A percentile compares a stretch with the other conserved stretches of the same genome.
Conservation (phyloP, 1,140 invertebrate genomes). For the Ostrea edulis region DNA sequence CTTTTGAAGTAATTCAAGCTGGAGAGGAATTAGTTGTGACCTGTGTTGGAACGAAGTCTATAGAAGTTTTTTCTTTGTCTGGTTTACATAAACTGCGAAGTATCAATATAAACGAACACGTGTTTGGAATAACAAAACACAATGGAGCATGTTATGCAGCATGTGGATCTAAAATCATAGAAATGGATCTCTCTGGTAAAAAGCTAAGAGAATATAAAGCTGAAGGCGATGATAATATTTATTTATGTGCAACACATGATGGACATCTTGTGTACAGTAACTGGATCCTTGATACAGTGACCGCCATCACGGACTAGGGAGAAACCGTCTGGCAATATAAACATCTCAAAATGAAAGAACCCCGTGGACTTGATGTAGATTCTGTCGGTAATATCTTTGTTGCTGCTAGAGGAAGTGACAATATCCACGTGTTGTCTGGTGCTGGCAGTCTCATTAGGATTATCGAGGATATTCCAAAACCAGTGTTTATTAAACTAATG, state of each 20-base stretch:
- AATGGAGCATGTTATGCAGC: background rate
- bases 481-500: too few species aligned
- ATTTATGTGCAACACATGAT: background rate
- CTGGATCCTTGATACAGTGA: background rate
- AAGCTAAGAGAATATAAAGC: background rate
- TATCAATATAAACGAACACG: too few species aligned
- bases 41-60: background rate
- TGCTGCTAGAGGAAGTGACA: background rate
- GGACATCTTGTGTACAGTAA: background rate
- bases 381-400: too few species aligned
- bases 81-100: too few species aligned
- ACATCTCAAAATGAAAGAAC: too few species aligned
- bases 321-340: background rate
- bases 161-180: background rate
- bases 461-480: background rate
- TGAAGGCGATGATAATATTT: background rate
- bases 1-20: background rate
- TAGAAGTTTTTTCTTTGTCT: too few species aligned
- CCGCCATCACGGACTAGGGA: background rate
- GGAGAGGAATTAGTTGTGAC: background rate
- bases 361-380: too few species aligned
- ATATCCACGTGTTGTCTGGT: background rate
- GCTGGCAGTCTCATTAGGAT: background rate
- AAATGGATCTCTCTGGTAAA: background rate
- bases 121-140: background rate